Conservation (phyloP, 1,140 invertebrate genomes). For the Telenomus remus region DNA sequence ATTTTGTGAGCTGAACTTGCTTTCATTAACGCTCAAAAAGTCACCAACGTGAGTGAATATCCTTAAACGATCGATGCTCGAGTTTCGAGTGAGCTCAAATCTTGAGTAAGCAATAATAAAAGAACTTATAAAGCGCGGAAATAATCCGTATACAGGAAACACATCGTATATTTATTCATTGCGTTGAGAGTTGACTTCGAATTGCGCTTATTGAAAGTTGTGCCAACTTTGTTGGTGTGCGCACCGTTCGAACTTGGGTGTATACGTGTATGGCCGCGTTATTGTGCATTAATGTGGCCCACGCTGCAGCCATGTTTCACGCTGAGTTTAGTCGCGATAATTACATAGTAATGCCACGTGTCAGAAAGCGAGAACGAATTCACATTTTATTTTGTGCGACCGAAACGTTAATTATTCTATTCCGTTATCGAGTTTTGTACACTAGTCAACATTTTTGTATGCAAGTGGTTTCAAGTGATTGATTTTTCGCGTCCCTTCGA, state of each 20-base stretch:
- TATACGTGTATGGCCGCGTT: constrained; percentile 1
- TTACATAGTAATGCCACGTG: constrained; percentile 24
- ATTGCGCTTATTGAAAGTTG: constrained; percentile 7
- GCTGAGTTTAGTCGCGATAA: constrained; percentile 20
- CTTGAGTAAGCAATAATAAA: constrained; percentile 30
- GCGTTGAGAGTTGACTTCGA: constrained; percentile 15
- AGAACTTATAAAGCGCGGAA: constrained; percentile 10
- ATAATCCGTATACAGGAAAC: constrained; percentile 17
- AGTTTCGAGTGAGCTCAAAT: constrained; percentile 16
- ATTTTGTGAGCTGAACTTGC: neutral
- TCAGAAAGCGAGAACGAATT: constrained; percentile 13
- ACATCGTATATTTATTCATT: constrained; percentile 31
- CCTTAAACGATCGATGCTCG: constrained; percentile 13
- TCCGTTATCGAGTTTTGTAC: constrained; percentile 18
- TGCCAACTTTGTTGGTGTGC: constrained; percentile 5
- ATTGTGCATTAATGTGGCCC: constrained; percentile 19
- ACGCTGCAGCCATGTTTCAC: neutral
- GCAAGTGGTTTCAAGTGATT: constrained; percentile 30
- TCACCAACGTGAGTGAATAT: neutral
- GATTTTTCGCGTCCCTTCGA: constrained; percentile 6
- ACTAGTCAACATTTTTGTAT: constrained; percentile 17
- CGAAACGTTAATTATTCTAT: constrained; percentile 28
- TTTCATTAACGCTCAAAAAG: constrained; percentile 5
- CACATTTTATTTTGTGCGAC: constrained; percentile 21
- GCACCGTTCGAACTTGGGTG: neutral